Conservation (phyloP, 2,797 vertebrate species). For the Anas bernieri region DNA sequence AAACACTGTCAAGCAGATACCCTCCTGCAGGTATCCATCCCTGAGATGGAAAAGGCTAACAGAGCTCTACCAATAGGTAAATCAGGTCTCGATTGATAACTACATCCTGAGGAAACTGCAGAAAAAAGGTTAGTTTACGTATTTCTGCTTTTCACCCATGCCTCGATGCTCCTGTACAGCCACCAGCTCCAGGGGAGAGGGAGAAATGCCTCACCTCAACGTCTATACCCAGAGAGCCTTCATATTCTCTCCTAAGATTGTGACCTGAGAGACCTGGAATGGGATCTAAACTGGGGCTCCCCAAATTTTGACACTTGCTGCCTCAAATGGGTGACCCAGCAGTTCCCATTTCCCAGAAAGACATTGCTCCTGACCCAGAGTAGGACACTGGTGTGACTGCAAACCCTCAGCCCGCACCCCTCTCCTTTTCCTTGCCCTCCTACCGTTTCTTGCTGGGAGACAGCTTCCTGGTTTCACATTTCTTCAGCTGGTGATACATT, state of each 20-base stretch:
- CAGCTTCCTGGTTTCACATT: slow-evolving; percentile 90
- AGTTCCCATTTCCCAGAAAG: not conserved
- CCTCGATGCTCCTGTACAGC: not conserved
- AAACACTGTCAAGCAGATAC: not conserved
- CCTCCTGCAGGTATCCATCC: rapidly evolving
- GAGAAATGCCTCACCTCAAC: not conserved
- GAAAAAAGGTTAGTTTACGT: not conserved
- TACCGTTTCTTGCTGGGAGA: slow-evolving; percentile 94
- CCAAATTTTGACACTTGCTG: not conserved
- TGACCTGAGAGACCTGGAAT: rapidly evolving
- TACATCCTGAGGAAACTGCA: not conserved
- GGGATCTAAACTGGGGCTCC: too few species aligned
- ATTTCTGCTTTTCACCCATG: not conserved
- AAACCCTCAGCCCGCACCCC: not conserved
- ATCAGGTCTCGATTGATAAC: not conserved
- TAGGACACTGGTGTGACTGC: not conserved
- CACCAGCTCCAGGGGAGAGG: not conserved
- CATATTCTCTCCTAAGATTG: not conserved
- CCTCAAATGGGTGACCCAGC: rapidly evolving
- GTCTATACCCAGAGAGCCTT: not conserved
- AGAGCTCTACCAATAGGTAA: not conserved
- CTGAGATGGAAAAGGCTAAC: not conserved
- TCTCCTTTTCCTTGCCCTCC: not conserved
- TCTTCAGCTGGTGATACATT: slow-evolving; percentile 96
- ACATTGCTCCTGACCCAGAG: not conserved